A percentile compares a stretch with the other conserved stretches of the same genome.
Evolutionary conservation across 2,797 vertebrate species (phyloP).

Genomic region (Lateolabrax maculatus): DNA sequence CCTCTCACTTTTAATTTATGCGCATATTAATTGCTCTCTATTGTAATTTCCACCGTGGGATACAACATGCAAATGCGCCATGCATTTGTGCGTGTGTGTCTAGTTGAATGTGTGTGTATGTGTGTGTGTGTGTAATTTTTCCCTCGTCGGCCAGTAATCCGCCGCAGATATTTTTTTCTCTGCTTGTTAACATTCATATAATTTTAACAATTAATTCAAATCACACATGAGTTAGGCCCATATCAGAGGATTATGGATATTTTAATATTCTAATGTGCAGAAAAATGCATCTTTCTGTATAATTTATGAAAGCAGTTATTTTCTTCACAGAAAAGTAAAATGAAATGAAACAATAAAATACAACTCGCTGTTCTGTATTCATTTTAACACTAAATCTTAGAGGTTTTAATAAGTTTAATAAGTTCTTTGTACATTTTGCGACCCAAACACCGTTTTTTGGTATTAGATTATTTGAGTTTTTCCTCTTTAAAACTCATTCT

Average conservation of each 20-base stretch:
- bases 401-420: not conserved
- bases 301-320: not conserved
- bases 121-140: not conserved
- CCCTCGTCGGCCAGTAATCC: slow-evolving; percentile 27
- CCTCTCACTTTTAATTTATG: slow-evolving; percentile 89
- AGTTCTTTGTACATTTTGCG: not conserved
- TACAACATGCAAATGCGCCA: slow-evolving; percentile 86
- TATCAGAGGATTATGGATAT: not conserved
- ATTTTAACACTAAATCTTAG: not conserved
- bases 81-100: slow-evolving; percentile 56
- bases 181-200: slow-evolving; percentile 29
- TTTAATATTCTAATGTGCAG: not conserved
- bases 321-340: not conserved
- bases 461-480: not conserved
- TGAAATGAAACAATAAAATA: not conserved
- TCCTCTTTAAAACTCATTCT: not conserved
- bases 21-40: slow-evolving; percentile 88
- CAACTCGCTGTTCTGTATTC: not conserved
- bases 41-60: slow-evolving; percentile 90
- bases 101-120: slow-evolving; percentile 2
- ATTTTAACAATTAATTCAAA: slow-evolving; percentile 24
- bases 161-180: slow-evolving; percentile 17
- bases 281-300: not conserved
- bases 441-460: not conserved
- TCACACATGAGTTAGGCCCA: not conserved